Conservation (phyloP, 2,888 invertebrate genomes). For the Macrostomum cliftonense region DNA sequence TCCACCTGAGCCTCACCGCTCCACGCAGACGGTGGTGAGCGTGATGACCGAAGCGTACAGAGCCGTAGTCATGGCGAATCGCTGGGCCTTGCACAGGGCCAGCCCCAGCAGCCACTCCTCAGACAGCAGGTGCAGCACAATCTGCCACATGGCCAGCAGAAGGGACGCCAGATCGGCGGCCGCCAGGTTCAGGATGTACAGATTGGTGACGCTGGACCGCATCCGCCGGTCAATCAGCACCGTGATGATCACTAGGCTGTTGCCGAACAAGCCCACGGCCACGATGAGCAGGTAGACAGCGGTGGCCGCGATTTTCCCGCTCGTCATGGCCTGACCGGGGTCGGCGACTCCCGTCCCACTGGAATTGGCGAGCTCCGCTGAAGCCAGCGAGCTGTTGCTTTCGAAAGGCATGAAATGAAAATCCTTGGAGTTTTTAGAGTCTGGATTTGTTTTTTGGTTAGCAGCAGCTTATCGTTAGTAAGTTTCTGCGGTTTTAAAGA, state of each 20-base stretch:
- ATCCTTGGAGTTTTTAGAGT: too few species aligned
- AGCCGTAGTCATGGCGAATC: slow-evolving; percentile 36
- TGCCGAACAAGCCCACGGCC: slow-evolving; percentile 6
- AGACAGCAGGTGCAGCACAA: slow-evolving; percentile 28
- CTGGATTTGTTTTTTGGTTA: too few species aligned
- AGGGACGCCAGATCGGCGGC: slow-evolving; percentile 31
- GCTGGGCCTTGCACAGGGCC: slow-evolving; percentile 29
- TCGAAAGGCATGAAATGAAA: too few species aligned
- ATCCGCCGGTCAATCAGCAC: slow-evolving; percentile 30
- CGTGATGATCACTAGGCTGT: slow-evolving; percentile 28
- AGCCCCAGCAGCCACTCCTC: slow-evolving; percentile 28
- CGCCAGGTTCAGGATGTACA: slow-evolving; percentile 35
- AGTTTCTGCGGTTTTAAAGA: too few species aligned
- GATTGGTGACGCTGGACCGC: slow-evolving; percentile 31
- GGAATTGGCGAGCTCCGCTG: too few species aligned
- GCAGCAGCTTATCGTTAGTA: too few species aligned
- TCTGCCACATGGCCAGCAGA: slow-evolving; percentile 31
- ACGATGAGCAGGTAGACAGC: slow-evolving; percentile 2
- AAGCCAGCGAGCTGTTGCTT: too few species aligned
- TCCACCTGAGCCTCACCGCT: slow-evolving; percentile 23
- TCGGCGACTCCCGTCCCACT: too few species aligned
- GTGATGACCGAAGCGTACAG: slow-evolving; percentile 40
- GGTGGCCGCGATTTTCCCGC: too few species aligned
- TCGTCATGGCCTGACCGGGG: too few species aligned
- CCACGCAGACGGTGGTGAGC: slow-evolving; percentile 38